Evolutionary conservation across 2,797 vertebrate genomes (phyloP).

Genomic region (Onychomys torridus): DNA sequence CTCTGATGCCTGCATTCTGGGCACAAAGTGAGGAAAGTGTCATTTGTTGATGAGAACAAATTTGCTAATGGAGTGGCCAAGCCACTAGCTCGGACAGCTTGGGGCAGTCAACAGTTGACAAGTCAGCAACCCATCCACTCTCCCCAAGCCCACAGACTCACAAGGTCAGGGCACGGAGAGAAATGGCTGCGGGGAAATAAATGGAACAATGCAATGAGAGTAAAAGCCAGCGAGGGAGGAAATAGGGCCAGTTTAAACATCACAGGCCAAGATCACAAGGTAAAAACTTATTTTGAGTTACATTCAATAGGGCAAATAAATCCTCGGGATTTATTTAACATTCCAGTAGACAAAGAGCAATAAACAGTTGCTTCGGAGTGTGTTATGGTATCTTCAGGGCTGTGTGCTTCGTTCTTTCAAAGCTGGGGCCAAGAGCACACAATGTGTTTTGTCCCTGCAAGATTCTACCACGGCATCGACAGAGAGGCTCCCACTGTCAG

Average conservation of each 20-base stretch:
- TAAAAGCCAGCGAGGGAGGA: slow-evolving; percentile 44
- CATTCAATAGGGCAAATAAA: slow-evolving; percentile 48
- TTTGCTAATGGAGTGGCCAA: neutral
- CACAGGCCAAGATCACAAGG: slow-evolving; percentile 1
- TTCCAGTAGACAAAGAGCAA: slow-evolving; percentile 69
- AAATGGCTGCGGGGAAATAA: slow-evolving; percentile 57
- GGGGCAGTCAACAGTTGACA: neutral
- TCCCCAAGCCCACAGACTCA: neutral
- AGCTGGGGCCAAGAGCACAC: neutral
- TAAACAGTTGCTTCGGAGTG: slow-evolving; percentile 10
- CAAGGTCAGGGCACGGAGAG: slow-evolving; percentile 50
- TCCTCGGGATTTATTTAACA: slow-evolving; percentile 63
- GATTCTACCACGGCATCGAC: neutral
- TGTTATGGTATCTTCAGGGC: neutral
- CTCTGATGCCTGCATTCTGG: neutral
- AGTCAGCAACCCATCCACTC: neutral
- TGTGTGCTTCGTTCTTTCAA: neutral
- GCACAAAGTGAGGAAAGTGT: slow-evolving; percentile 12
- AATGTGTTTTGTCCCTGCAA: slow-evolving; percentile 35
- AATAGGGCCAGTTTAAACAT: slow-evolving; percentile 55
- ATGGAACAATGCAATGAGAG: slow-evolving; percentile 7
- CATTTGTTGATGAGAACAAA: slow-evolving; percentile 36
- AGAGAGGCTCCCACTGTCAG: slow-evolving; percentile 27
- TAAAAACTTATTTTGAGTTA: slow-evolving; percentile 56
- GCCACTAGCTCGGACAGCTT: slow-evolving; percentile 24